Evolutionary conservation across 2,888 invertebrate species (phyloP).

Genomic region (Pseudococcus jackbeardsleyi): DNA sequence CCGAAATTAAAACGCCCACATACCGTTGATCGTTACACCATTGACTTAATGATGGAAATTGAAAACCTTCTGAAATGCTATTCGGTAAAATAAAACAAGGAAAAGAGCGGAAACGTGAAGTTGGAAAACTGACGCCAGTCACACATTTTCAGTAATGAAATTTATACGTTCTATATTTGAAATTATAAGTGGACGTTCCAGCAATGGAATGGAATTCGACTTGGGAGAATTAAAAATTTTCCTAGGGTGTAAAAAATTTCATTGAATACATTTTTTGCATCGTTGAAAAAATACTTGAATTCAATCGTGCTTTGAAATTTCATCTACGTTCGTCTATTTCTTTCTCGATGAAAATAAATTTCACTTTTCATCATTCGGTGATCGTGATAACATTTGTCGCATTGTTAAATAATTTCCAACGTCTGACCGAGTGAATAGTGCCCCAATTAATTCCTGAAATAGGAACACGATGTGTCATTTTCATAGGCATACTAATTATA

Average conservation of each 20-base stretch:
- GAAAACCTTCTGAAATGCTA: not conserved
- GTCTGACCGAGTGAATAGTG: not conserved
- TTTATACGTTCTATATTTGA: not conserved
- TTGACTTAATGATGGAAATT: slow-evolving; percentile 22
- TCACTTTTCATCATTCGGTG: not conserved
- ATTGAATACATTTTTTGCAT: not conserved
- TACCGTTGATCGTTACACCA: not conserved
- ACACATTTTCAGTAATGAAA: not conserved
- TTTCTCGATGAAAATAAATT: not conserved
- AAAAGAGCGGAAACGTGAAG: not conserved
- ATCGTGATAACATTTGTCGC: not conserved
- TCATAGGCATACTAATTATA: not conserved
- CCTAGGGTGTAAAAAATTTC: not conserved
- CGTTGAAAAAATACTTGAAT: not conserved
- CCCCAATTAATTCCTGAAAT: not conserved
- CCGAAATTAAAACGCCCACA: not conserved
- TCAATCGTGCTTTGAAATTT: not conserved
- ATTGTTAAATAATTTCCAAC: slow-evolving; percentile 7
- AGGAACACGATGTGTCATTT: not conserved
- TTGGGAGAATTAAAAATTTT: not conserved
- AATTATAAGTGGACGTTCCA: not conserved
- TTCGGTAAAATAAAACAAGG: not conserved
- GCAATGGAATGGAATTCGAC: not conserved
- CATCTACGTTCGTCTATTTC: not conserved
- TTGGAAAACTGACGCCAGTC: slow-evolving; percentile 11